phyloP scores from a whole-genome alignment of 2,888 invertebrate species.

The Parelbella ahira region DNA sequence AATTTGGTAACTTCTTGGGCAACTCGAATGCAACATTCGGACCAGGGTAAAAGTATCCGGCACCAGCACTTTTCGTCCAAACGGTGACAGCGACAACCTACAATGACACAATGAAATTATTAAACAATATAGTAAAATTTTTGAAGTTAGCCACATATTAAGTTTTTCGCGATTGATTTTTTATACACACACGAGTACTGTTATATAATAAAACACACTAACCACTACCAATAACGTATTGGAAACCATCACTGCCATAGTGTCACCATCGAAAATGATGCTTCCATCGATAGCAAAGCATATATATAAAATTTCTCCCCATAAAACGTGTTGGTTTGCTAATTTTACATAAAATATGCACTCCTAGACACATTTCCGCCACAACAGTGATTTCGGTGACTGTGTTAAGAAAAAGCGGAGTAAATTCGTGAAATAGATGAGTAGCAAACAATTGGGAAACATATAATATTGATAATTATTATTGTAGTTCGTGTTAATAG shows the following conservation, averaged over 20 bases:
- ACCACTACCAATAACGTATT: constrained; percentile 46
- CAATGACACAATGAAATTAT: constrained; percentile 21
- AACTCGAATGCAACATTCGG: constrained; percentile 27
- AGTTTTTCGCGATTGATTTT: too few relatives aligned
- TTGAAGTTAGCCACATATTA: too few relatives aligned
- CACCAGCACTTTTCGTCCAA: constrained; percentile 15
- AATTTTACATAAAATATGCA: constrained; percentile 51
- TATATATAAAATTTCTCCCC: constrained; percentile 62
- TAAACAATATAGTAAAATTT: background rate
- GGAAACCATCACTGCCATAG: constrained; percentile 29
- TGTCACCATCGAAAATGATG: constrained; percentile 41
- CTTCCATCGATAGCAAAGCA: constrained; percentile 35
- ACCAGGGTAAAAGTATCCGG: constrained; percentile 30
- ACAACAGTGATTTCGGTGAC: background rate
- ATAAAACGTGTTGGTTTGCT: constrained; percentile 37
- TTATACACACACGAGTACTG: constrained; percentile 1
- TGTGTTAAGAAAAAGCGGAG: constrained; percentile 12
- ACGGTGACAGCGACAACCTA: constrained; percentile 25
- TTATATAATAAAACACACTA: constrained; percentile 23
- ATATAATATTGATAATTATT: too few relatives aligned
- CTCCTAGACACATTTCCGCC: constrained; percentile 41
- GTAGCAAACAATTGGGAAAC: too few relatives aligned
- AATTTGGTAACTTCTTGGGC: constrained; percentile 15
- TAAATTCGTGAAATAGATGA: too few relatives aligned
- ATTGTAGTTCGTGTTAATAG: too few relatives aligned